Percentiles rank a stretch among this genome's conserved stretches.
Conservation (phyloP, 2,888 invertebrate species). For the Oxyteleia sp. region DNA sequence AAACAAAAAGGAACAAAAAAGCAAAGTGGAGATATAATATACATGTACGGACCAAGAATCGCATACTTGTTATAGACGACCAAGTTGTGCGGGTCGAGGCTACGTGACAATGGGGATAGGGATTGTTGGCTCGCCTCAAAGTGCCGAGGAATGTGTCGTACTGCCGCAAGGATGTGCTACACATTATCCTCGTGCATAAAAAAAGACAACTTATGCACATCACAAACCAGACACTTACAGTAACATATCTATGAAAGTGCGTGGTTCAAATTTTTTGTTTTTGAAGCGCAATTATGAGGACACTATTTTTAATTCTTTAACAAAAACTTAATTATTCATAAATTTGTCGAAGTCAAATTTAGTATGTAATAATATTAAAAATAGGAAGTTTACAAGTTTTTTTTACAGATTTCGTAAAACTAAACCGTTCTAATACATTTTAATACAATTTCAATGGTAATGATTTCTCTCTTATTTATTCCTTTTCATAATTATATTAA, state of each 20-base stretch:
- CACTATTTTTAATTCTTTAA: too few species aligned
- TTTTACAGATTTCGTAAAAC: too few species aligned
- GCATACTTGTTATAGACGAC: slow-evolving; percentile 61
- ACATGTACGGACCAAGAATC: slow-evolving; percentile 56
- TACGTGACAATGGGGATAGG: slow-evolving; percentile 53
- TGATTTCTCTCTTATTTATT: too few species aligned
- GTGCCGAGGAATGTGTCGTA: slow-evolving; percentile 55
- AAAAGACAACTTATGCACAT: slow-evolving; percentile 28
- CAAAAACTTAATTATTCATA: too few species aligned
- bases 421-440: too few species aligned
- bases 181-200: slow-evolving; percentile 41
- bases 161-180: slow-evolving; percentile 46
- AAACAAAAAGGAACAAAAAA: slow-evolving; percentile 52
- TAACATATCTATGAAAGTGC: background rate
- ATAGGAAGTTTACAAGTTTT: too few species aligned
- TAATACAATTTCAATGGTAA: too few species aligned
- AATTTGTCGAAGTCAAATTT: too few species aligned
- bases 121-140: slow-evolving; percentile 42
- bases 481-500: too few species aligned
- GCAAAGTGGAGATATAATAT: slow-evolving; percentile 51
- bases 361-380: too few species aligned
- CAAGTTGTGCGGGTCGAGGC: slow-evolving; percentile 57
- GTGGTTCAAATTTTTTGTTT: too few species aligned
- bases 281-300: too few species aligned
- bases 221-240: slow-evolving; percentile 9